Evolutionary conservation across 2,113 vertebrate species (phyloP), one percentile per base, ranked within the genome.

Genomic region (Stercorarius parasiticus): DNA sequence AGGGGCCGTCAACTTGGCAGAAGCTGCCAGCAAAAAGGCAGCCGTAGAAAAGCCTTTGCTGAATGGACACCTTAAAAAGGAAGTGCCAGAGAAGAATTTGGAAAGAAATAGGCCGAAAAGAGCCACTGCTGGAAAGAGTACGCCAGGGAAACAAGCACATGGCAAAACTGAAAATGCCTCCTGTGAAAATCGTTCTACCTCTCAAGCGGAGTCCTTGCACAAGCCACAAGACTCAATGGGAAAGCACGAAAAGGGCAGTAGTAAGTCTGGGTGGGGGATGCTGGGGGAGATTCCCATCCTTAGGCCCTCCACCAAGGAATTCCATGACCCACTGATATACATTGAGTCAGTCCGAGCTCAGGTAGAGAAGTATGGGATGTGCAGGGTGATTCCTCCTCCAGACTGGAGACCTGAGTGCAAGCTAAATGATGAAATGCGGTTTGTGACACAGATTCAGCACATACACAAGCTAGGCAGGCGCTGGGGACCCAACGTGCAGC

Each of bases 351-450:
- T 99, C 95, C 98, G 99, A 93, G 98, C 99, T 97, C 99, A 98
- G 98, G 99, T 98, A 53, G 99, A 99, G 98, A 98, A 98, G 82
- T 98, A 98, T 62, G 99, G 99, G 77, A 98, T 99, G 98, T 99
- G 99, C 97, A 98, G 99, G 72, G 99, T 99, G 96, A 98, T 99
- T 88, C 99, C 99, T 18, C 99, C 99, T 47, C 86, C 99, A 13
- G 99, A 99, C 98, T 99, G 99, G 99, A 98, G 99, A 97, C 99
- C 99, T 5, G 99, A 99, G 98, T 99, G 99, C 98, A 99, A 99
- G 97, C 98, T 99, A 98, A 99, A 99, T 4, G 99, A 99, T 43
- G 99, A 99, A 98, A 99, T 99, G 99, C 99, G 99, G 84, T 99
- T 99, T 72, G 99, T 99, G 94, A 99, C 99, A 43, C 99, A 99